These are phyloP conservation scores for Rhagoletis zephyria DNA, from an alignment of 1,140 invertebrate genomes.

Conservation along the genomic window DNA sequence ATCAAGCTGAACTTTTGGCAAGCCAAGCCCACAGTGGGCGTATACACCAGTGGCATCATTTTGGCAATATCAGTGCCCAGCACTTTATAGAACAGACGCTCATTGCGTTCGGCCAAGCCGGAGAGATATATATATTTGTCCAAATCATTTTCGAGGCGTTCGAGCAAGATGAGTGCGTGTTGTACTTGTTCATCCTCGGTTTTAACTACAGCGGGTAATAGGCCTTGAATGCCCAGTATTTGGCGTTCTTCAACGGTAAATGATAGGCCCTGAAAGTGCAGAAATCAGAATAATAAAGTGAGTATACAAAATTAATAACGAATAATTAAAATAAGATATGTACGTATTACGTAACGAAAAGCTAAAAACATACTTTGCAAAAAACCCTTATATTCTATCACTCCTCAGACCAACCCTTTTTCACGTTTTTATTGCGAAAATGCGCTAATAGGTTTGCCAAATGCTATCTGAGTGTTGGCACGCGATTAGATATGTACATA, in stretches of 20 bases:
- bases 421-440: too few relatives aligned
- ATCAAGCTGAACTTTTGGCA: slow-evolving; percentile 74
- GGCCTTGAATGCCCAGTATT: slow-evolving; percentile 86
- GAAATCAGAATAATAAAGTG: background rate
- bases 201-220: slow-evolving; percentile 85
- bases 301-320: background rate
- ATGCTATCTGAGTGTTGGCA: too few relatives aligned
- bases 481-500: too few relatives aligned
- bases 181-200: slow-evolving; percentile 88
- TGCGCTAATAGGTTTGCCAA: too few relatives aligned
- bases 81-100: slow-evolving; percentile 93
- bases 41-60: slow-evolving; percentile 83
- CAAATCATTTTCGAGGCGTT: slow-evolving; percentile 81
- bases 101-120: slow-evolving; percentile 86
- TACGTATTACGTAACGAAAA: too few relatives aligned
- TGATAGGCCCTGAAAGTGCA: slow-evolving; percentile 81
- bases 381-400: too few relatives aligned
- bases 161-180: slow-evolving; percentile 81
- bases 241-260: slow-evolving; percentile 89
- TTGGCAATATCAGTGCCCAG: slow-evolving; percentile 89
- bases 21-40: slow-evolving; percentile 81
- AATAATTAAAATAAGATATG: too few relatives aligned
- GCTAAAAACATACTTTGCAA: too few relatives aligned
- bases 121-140: slow-evolving; percentile 88
- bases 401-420: too few relatives aligned